Evolutionary conservation across 1,140 invertebrate species (phyloP).

Genomic region (Vollenhovia emeryi): DNA sequence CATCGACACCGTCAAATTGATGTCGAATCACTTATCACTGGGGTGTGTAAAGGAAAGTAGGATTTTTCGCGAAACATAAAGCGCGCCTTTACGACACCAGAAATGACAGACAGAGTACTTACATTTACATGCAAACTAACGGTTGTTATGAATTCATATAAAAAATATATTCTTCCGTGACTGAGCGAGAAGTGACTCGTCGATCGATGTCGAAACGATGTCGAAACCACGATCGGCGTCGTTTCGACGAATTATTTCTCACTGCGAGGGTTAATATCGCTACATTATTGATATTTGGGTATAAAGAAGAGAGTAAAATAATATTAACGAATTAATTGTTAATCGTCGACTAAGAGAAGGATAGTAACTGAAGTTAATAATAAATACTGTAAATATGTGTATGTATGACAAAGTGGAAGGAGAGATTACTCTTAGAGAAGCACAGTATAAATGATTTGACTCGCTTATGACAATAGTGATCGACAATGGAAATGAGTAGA

Average conservation of each 20-base stretch:
- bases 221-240: too few relatives aligned
- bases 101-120: not conserved
- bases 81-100: not conserved
- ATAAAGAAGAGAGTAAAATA: conserved; percentile 6
- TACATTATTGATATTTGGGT: conserved; percentile 1
- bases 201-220: too few relatives aligned
- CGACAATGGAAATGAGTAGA: not conserved
- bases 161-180: conserved; percentile 27
- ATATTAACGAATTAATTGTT: not conserved
- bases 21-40: too few relatives aligned
- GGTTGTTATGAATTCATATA: conserved; percentile 33
- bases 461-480: not conserved
- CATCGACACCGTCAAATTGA: too few relatives aligned
- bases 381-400: not conserved
- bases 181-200: too few relatives aligned
- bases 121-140: conserved; percentile 26
- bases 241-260: too few relatives aligned
- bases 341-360: not conserved
- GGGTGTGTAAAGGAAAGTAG: not conserved
- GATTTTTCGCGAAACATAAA: conserved; percentile 18
- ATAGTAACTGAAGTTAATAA: not conserved
- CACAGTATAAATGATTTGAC: conserved; percentile 1
- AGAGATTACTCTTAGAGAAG: not conserved
- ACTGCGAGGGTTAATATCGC: not conserved
- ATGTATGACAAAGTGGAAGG: not conserved